These are phyloP conservation scores for Phoenoteleia sp. DNA, from an alignment of 2,888 invertebrate species.

Conservation along the genomic window DNA sequence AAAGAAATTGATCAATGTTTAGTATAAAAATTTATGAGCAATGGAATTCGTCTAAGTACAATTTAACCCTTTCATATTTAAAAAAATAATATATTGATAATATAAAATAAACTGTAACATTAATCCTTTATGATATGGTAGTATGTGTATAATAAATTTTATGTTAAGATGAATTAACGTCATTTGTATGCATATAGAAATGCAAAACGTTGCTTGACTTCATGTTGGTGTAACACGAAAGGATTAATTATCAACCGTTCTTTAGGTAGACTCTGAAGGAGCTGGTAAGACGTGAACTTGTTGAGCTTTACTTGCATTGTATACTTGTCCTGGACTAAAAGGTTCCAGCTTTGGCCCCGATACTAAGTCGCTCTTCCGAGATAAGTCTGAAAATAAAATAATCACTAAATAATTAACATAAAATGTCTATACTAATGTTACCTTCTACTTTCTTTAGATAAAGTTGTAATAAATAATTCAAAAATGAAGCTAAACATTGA, in stretches of 20 bases:
- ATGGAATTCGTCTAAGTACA: slow-evolving; percentile 36
- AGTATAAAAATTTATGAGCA: slow-evolving; percentile 21
- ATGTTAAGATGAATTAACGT: background rate
- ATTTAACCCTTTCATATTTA: slow-evolving; percentile 46
- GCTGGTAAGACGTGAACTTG: slow-evolving; percentile 94
- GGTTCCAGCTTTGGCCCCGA: slow-evolving; percentile 94
- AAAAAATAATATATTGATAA: background rate
- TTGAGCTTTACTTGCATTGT: slow-evolving; percentile 96
- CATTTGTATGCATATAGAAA: background rate
- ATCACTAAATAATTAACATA: too few species aligned
- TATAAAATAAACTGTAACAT: background rate
- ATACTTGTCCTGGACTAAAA: slow-evolving; percentile 96
- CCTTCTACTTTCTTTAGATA: too few species aligned
- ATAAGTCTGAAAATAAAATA: slow-evolving; percentile 84
- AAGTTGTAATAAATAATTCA: too few species aligned
- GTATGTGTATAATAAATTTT: background rate
- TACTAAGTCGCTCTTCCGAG: slow-evolving; percentile 86
- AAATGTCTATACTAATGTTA: too few species aligned
- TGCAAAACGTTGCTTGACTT: background rate
- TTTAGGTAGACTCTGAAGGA: slow-evolving; percentile 79
- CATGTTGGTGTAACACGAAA: slow-evolving; percentile 13
- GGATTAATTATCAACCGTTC: slow-evolving; percentile 12
- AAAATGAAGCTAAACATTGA: too few species aligned
- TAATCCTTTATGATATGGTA: too few species aligned
- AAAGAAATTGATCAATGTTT: slow-evolving; percentile 1